These are phyloP conservation scores for Brotula barbata DNA, from an alignment of 2,797 vertebrate species.

Conservation along the genomic window DNA sequence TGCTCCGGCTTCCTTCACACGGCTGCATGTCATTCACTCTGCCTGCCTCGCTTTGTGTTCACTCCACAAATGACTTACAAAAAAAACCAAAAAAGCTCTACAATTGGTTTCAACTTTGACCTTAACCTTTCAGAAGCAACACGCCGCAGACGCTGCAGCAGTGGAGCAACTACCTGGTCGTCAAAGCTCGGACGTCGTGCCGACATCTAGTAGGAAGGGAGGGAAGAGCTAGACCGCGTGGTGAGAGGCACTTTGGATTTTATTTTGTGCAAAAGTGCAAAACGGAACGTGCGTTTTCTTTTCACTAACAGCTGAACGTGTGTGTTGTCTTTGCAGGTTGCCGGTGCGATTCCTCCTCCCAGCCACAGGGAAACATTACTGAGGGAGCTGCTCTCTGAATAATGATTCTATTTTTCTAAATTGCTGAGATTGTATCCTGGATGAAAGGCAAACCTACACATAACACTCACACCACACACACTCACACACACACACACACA, in stretches of 20 bases:
- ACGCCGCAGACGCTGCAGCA: slow-evolving; percentile 57
- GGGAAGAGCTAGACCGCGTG: slow-evolving; percentile 71
- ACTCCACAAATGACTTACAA: neutral
- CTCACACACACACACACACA: slow-evolving; percentile 26
- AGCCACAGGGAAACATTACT: slow-evolving; percentile 34
- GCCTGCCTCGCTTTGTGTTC: slow-evolving; percentile 10
- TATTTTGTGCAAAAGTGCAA: neutral
- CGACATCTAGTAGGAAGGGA: slow-evolving; percentile 64
- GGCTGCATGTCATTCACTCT: slow-evolving; percentile 29
- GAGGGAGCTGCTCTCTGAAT: slow-evolving; percentile 64
- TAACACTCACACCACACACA: slow-evolving; percentile 11
- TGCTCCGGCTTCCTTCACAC: slow-evolving; percentile 2
- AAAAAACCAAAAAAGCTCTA: too few species aligned
- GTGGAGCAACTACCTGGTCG: slow-evolving; percentile 42
- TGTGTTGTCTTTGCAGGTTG: slow-evolving; percentile 60
- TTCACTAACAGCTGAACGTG: slow-evolving; percentile 21
- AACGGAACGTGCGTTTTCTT: neutral
- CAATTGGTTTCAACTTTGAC: neutral
- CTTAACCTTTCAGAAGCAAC: slow-evolving; percentile 65
- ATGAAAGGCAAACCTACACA: slow-evolving; percentile 42
- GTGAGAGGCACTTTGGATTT: slow-evolving; percentile 28
- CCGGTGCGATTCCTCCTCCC: slow-evolving; percentile 31
- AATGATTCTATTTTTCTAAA: slow-evolving; percentile 66
- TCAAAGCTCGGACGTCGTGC: slow-evolving; percentile 69
- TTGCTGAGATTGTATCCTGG: slow-evolving; percentile 61